phyloP scores from a whole-genome alignment of 1,140 invertebrate species.

The Drosophila sp. region DNA sequence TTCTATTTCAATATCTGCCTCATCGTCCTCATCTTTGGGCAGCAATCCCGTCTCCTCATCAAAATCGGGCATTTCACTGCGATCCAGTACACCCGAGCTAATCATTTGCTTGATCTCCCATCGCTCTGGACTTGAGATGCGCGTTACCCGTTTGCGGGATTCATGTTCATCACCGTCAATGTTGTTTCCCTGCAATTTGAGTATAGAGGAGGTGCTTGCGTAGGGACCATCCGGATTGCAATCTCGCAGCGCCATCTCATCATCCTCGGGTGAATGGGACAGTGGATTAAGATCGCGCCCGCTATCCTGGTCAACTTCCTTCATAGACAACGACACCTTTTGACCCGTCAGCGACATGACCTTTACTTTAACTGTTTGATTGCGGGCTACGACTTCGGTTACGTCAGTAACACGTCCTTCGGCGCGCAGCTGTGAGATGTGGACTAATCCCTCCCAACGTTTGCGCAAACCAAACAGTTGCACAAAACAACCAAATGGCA shows the following conservation, averaged over 20 bases:
- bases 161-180: slow-evolving; percentile 91
- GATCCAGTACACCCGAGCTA: slow-evolving; percentile 93
- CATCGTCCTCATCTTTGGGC: slow-evolving; percentile 95
- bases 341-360: slow-evolving; percentile 95
- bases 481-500: slow-evolving; percentile 99
- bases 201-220: slow-evolving; percentile 86
- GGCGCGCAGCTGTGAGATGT: slow-evolving; percentile 97
- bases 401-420: slow-evolving; percentile 98
- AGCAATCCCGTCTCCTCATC: slow-evolving; percentile 93
- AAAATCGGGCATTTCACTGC: slow-evolving; percentile 95
- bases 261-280: slow-evolving; percentile 87
- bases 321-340: slow-evolving; percentile 98
- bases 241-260: slow-evolving; percentile 88
- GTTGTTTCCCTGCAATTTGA: slow-evolving; percentile 87
- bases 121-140: slow-evolving; percentile 97
- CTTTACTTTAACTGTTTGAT: slow-evolving; percentile 96
- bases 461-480: slow-evolving; percentile 95
- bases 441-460: slow-evolving; percentile 97
- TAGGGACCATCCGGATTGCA: slow-evolving; percentile 94
- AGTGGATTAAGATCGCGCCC: slow-evolving; percentile 97
- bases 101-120: slow-evolving; percentile 96
- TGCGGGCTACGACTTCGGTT: slow-evolving; percentile 95
- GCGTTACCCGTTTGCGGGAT: slow-evolving; percentile 92
- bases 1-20: slow-evolving; percentile 99
- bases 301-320: slow-evolving; percentile 98